Evolutionary conservation across 2,113 vertebrate species (phyloP), one percentile per base, ranked within the genome.

Genomic region (Terrapene triunguis): DNA sequence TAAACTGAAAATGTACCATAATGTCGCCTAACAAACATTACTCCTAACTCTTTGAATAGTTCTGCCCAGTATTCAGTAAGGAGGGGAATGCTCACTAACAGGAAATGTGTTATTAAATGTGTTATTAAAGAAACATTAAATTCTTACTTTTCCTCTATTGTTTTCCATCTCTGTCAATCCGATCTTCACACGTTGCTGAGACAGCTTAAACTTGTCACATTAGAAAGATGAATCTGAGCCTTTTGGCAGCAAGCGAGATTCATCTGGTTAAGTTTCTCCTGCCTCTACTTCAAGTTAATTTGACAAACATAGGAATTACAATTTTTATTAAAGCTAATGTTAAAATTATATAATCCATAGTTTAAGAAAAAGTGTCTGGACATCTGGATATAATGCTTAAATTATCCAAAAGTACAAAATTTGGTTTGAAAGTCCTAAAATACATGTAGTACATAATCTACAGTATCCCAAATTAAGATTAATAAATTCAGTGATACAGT

Each of bases 111-210:
- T 22, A 24, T 29, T 82, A 96, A 95, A 88, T 27, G 3, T 83
- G 50, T 57, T 22, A 19, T 29, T 82, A 48, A 48, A 48, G 11
- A 48, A 48, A 48, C 48, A 50, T 50, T 50, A 69, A 84, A 93
- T 42, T 86, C 17, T 0, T 76, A 6, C 54, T 82, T 83, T 87
- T 88, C 59, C 65, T 48, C 11, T 85, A n/a, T 76, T 86, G 57
- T 29, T 91, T 92, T 96, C 53, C 82, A 35, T 84, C 22, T 85
- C 35, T 12, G 7, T 90, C 78, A 89, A 6, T 27, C 81, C 59
- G 51, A 35, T 91, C 48, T 84, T 96, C 82, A 78, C 16, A 47
- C 51, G 82, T 95, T 95, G 88, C 95, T 90, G 47, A 85, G 89
- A 35, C 24, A 72, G 79, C 16, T 8, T 35, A 62, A 21, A 84